Conservation (phyloP, 2,113 vertebrate genomes). For the Coptodon bakossiorum region DNA sequence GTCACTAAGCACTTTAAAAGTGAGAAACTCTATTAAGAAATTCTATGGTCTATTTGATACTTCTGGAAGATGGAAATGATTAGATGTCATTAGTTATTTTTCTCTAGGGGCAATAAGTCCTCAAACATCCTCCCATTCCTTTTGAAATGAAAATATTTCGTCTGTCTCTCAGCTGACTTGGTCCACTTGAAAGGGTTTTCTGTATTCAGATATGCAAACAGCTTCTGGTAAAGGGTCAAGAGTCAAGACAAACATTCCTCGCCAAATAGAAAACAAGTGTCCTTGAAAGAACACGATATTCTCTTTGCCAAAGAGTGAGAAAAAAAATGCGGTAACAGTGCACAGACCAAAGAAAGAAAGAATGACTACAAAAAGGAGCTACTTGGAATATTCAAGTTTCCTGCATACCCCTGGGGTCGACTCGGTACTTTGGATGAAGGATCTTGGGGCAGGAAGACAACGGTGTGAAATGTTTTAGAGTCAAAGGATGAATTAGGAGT, state of each 20-base stretch:
- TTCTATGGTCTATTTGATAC: not conserved
- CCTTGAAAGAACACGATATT: not conserved
- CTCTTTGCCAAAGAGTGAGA: not conserved
- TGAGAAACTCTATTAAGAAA: not conserved
- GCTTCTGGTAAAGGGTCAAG: not conserved
- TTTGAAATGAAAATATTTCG: not conserved
- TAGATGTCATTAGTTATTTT: constrained; percentile 3
- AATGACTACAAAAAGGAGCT: not conserved
- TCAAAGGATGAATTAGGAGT: not conserved
- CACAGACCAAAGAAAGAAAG: not conserved
- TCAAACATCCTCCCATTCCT: constrained; percentile 7
- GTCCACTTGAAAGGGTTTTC: not conserved
- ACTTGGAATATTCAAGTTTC: constrained; percentile 32
- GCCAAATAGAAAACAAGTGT: constrained; percentile 35
- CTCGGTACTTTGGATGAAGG: constrained; percentile 23
- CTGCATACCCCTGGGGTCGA: constrained; percentile 9
- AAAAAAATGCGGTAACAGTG: not conserved
- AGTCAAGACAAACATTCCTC: constrained; percentile 28
- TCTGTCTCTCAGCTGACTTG: not conserved
- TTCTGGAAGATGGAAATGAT: constrained; percentile 12
- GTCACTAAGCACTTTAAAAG: not conserved
- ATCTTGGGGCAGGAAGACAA: constrained; percentile 54
- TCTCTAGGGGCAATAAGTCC: not conserved
- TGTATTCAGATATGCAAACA: constrained; percentile 12
- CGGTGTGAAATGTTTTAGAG: constrained; percentile 28